Evolutionary conservation across 2,797 vertebrate genomes (phyloP), one percentile per base, ranked within the genome.

Genomic region (Oreochromis grahami): DNA sequence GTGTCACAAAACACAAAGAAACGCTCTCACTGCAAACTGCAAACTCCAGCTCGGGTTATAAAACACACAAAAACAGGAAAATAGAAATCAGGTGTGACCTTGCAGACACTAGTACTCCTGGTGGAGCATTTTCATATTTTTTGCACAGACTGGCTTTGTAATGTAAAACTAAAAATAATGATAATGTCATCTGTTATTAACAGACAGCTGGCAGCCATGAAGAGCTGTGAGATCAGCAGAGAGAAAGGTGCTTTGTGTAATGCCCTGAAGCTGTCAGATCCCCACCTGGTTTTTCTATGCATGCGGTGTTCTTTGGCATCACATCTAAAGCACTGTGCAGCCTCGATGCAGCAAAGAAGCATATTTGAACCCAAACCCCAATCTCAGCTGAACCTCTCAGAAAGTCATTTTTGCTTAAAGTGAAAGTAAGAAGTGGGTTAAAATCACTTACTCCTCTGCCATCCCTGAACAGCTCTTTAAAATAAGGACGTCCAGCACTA

Each of bases 381-480:
- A 36, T 63, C 58, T n/a, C 58, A 36, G 17, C 58, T 36, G 0
- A 63, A 63, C 19, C 58, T 63, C 58, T 63, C 58, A 8, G 1
- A 2, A 56, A 29, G 55, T 56, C 26, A 1, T 56, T 56, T 56
- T 56, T 38, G 19, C 60, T 65, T 3, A 8, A 14, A 60, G 9
- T 60, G 56, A 0, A 65, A 11, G 29, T 34, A 34, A 60, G 15
- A 19, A 63, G 58, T 36, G 12, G 1, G 0, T 56, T 38, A 65
- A 21, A 65, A 38, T 21, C 15, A 5, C 17, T 0, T 34, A 11
- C 32, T 63, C 58, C 17, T n/a, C 32, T 4, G 17, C 58, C 4
- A 10, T 34, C 17, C 58, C 17, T 12, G 0, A 36, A 36, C 19
- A 21, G 60, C 60, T 21, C 60, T 14, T 38, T 7, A 8, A 38